Percentiles rank a stretch among this genome's conserved stretches.
These are phyloP conservation scores for Tuta absoluta DNA, from an alignment of 2,888 invertebrate genomes.

Conservation along the genomic window DNA sequence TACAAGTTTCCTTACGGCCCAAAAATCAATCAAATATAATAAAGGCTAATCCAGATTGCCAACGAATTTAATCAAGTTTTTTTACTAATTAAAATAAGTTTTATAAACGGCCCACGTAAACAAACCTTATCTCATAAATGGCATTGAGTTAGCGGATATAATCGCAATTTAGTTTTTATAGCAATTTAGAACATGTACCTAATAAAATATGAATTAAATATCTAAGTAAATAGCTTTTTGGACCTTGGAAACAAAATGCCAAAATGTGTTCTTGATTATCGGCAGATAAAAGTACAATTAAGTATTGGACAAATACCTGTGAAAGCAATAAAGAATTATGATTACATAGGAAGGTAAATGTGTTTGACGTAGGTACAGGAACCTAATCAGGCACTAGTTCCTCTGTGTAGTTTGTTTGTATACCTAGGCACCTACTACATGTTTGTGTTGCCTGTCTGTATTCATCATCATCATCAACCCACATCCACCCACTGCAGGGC, in stretches of 20 bases:
- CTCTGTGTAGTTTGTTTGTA: no score
- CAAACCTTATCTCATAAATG: background rate
- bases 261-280: background rate
- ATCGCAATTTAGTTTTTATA: conserved; percentile 3
- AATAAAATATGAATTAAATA: background rate
- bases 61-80: background rate
- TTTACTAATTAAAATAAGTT: background rate
- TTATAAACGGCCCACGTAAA: background rate
- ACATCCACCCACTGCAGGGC: no score
- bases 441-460: no score
- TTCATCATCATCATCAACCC: no score
- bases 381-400: no score
- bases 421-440: no score
- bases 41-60: background rate
- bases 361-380: no score
- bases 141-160: background rate
- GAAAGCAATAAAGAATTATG: no score
- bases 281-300: no score
- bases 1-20: background rate
- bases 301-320: no score
- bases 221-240: background rate
- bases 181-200: background rate
- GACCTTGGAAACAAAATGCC: background rate
- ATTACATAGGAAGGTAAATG: no score
- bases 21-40: background rate